Evolutionary conservation across 2,113 vertebrate genomes (phyloP).

Genomic region (Mustela nigripes): DNA sequence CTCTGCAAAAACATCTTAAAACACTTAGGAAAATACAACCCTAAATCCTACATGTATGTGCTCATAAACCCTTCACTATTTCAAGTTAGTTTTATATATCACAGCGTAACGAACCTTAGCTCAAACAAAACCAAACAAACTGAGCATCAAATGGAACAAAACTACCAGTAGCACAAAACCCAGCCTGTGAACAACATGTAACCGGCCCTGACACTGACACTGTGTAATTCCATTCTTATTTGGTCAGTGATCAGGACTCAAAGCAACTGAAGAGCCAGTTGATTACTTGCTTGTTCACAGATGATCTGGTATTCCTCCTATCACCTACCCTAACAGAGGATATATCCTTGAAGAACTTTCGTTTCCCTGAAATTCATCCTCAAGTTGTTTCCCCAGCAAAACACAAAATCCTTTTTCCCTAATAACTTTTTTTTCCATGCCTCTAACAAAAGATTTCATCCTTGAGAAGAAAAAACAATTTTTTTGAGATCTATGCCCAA

Average conservation of each 20-base stretch:
- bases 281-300: neutral
- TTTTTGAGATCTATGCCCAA: neutral
- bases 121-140: conserved; percentile 48
- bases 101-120: neutral
- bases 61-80: neutral
- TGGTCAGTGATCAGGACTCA: conserved; percentile 19
- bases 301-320: neutral
- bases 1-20: conserved; percentile 31
- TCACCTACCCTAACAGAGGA: neutral
- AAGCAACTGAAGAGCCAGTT: neutral
- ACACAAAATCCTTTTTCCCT: neutral
- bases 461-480: neutral
- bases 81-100: neutral
- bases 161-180: neutral
- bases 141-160: neutral
- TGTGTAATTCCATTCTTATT: neutral
- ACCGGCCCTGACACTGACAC: neutral
- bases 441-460: neutral
- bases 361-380: conserved; percentile 28
- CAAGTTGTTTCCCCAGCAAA: neutral
- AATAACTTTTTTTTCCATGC: neutral
- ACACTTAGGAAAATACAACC: neutral
- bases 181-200: neutral
- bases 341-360: neutral
- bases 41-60: neutral